phyloP scores from a whole-genome alignment of 2,888 invertebrate species.

The Bibio marci region DNA sequence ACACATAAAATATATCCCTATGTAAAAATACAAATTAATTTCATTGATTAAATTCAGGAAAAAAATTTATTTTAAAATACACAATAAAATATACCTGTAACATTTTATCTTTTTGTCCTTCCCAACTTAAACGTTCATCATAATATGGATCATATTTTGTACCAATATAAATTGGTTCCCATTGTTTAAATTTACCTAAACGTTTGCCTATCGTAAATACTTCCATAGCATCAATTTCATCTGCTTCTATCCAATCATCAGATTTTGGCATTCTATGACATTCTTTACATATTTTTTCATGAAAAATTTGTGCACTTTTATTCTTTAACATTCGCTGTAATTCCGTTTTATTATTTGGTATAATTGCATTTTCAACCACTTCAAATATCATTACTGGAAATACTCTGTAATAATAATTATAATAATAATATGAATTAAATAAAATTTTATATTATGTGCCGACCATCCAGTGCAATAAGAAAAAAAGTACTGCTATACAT shows the following conservation, averaged over 20 bases:
- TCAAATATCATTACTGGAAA: slow-evolving; percentile 73
- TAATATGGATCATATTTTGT: slow-evolving; percentile 74
- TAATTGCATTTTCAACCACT: slow-evolving; percentile 32
- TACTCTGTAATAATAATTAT: slow-evolving; percentile 32
- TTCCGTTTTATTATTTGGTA: slow-evolving; percentile 16
- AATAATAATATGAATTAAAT: not conserved
- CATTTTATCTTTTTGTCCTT: slow-evolving; percentile 83
- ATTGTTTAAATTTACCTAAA: slow-evolving; percentile 47
- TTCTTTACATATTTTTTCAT: slow-evolving; percentile 13
- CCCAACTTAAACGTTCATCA: slow-evolving; percentile 83
- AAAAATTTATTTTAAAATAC: too few species aligned
- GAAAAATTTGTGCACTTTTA: slow-evolving; percentile 14
- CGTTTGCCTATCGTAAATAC: slow-evolving; percentile 64
- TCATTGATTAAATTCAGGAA: too few species aligned
- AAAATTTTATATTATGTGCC: slow-evolving; percentile 7
- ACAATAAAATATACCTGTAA: slow-evolving; percentile 45
- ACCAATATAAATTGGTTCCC: slow-evolving; percentile 88
- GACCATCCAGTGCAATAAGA: not conserved
- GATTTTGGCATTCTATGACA: slow-evolving; percentile 16
- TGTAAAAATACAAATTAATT: slow-evolving; percentile 1
- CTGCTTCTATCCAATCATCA: slow-evolving; percentile 9
- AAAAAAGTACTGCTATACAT: too few species aligned
- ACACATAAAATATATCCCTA: slow-evolving; percentile 80
- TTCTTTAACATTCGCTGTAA: slow-evolving; percentile 12
- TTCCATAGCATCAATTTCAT: slow-evolving; percentile 28